Evolutionary conservation across 2,888 invertebrate species (phyloP).

Genomic region (Hipparchia semele): DNA sequence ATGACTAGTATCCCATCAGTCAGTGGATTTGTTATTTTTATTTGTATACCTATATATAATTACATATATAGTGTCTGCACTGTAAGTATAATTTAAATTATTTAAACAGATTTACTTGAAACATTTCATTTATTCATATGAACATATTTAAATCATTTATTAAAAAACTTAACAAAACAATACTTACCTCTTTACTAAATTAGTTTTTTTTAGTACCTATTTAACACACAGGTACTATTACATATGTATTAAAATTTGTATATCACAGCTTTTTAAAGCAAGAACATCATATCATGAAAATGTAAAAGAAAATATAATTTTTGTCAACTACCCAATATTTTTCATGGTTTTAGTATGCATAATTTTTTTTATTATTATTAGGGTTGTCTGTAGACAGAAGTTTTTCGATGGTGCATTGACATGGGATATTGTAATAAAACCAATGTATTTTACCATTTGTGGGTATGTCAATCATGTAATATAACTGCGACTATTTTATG

Average conservation of each 20-base stretch:
- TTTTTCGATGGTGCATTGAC: too few relatives aligned
- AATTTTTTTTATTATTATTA: too few relatives aligned
- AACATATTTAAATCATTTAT: background rate
- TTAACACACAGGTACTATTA: background rate
- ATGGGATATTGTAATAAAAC: too few relatives aligned
- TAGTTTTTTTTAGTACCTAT: background rate
- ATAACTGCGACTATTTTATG: too few relatives aligned
- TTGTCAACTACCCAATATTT: background rate
- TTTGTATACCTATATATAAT: background rate
- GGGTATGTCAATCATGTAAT: too few relatives aligned
- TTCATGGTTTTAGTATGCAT: background rate
- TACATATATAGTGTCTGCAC: background rate
- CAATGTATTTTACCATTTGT: too few relatives aligned
- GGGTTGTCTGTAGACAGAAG: too few relatives aligned
- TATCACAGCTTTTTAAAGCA: too few relatives aligned
- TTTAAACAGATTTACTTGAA: background rate
- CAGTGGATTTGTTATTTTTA: conserved; percentile 21
- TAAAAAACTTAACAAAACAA: background rate
- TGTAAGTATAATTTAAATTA: conserved; percentile 1
- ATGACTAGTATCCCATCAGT: conserved; percentile 14
- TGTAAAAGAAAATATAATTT: too few relatives aligned
- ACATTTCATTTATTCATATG: conserved; percentile 10
- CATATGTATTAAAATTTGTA: too few relatives aligned
- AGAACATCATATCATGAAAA: too few relatives aligned
- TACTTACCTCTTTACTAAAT: background rate